These are phyloP conservation scores for Drosophila kohkoa DNA, from an alignment of 1,140 invertebrate species.

Conservation along the genomic window DNA sequence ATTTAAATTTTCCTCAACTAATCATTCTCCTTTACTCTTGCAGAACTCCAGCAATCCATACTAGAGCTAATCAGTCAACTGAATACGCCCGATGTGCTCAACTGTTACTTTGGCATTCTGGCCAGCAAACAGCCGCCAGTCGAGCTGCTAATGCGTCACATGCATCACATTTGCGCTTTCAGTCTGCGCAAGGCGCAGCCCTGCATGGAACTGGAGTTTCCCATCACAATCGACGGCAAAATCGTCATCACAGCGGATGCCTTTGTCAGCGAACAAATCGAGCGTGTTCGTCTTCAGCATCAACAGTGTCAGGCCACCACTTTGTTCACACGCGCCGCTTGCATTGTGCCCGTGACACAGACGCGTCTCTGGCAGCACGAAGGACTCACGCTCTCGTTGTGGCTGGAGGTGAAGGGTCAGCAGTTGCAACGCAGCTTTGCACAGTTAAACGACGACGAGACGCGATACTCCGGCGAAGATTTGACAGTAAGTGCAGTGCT, in stretches of 20 bases:
- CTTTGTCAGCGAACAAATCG: conserved; percentile 64
- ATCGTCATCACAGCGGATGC: conserved; percentile 71
- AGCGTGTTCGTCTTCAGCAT: conserved; percentile 72
- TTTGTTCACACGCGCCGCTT: conserved; percentile 74
- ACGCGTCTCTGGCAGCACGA: conserved; percentile 72
- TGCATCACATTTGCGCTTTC: conserved; percentile 68
- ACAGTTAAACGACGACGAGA: conserved; percentile 72
- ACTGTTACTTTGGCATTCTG: conserved; percentile 70
- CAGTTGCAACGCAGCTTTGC: conserved; percentile 66
- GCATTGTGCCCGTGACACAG: conserved; percentile 76
- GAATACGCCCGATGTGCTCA: conserved; percentile 76
- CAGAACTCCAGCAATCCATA: conserved; percentile 79
- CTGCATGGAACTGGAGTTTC: conserved; percentile 76
- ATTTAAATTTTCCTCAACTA: neutral
- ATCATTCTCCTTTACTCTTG: neutral
- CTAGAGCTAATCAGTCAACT: conserved; percentile 75
- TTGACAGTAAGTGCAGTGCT: conserved; percentile 40
- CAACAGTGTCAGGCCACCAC: conserved; percentile 64
- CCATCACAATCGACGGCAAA: conserved; percentile 73
- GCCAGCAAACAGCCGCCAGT: conserved; percentile 75
- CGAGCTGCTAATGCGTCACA: conserved; percentile 73
- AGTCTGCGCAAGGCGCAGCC: conserved; percentile 64
- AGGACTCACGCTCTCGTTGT: conserved; percentile 74
- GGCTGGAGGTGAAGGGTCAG: conserved; percentile 74
- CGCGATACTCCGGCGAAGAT: conserved; percentile 70